Evolutionary conservation across 1,140 invertebrate genomes (phyloP).

Genomic region (Procambarus clarkii): DNA sequence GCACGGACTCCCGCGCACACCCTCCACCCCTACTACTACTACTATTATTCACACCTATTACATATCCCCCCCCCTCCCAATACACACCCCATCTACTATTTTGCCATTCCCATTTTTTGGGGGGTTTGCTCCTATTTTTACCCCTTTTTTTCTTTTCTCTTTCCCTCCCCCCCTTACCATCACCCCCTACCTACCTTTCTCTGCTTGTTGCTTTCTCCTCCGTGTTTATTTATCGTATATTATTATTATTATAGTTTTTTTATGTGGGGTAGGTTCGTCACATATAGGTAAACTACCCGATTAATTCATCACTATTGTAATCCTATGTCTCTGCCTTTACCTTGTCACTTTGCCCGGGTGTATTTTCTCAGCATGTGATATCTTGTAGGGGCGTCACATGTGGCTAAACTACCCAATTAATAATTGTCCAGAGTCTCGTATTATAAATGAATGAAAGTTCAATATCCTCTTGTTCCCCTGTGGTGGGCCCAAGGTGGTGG

Average conservation of each 20-base stretch:
- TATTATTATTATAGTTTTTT: too few species aligned
- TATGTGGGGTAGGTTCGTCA: too few species aligned
- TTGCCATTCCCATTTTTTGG: too few species aligned
- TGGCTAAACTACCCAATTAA: constrained; percentile 1
- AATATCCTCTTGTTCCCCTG: constrained; percentile 35
- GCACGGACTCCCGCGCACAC: constrained; percentile 72
- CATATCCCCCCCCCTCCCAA: too few species aligned
- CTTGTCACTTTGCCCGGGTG: neutral
- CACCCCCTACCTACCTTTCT: too few species aligned
- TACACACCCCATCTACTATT: too few species aligned
- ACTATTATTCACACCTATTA: too few species aligned
- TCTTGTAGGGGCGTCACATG: neutral
- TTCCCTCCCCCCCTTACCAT: neutral
- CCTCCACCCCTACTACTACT: constrained; percentile 64
- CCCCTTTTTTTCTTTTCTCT: constrained; percentile 24
- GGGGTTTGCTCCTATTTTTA: constrained; percentile 20
- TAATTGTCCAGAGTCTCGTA: neutral
- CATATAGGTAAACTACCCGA: too few species aligned
- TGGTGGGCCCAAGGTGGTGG: neutral
- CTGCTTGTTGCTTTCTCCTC: too few species aligned
- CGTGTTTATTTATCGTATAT: too few species aligned
- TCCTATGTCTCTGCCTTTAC: neutral
- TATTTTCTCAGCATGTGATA: neutral
- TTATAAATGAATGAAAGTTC: constrained; percentile 37
- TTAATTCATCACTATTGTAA: too few species aligned